These are phyloP conservation scores for Drosophila ezoana DNA, from an alignment of 2,888 invertebrate genomes.

Conservation along the genomic window DNA sequence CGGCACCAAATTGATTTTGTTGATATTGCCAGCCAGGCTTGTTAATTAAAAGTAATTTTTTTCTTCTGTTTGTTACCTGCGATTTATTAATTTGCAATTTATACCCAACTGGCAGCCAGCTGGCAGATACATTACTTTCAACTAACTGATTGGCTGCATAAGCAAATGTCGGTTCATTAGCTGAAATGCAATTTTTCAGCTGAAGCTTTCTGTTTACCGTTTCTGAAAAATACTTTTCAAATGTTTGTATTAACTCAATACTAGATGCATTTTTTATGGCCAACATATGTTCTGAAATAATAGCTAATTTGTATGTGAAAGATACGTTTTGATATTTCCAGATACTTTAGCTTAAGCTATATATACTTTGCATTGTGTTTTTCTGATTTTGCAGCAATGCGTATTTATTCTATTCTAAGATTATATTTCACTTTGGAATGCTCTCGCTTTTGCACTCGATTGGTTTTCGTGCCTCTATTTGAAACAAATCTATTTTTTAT, in stretches of 20 bases:
- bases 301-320: neutral
- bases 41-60: constrained; percentile 53
- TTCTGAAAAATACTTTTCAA: neutral
- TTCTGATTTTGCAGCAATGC: no score
- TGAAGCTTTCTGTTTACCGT: no score
- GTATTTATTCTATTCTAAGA: no score
- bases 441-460: no score
- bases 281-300: no score
- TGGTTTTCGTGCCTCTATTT: neutral
- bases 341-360: neutral
- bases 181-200: neutral
- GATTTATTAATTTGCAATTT: constrained; percentile 32
- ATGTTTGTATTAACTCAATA: neutral
- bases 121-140: constrained; percentile 9
- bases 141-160: no score
- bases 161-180: neutral
- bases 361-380: neutral
- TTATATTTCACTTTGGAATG: no score
- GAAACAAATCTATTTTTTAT: neutral
- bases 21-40: constrained; percentile 39
- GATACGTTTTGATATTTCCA: neutral
- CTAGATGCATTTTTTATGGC: neutral
- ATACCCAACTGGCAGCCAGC: constrained; percentile 13
- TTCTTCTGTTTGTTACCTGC: neutral
- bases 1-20: constrained; percentile 53